Conservation (phyloP, 2,888 invertebrate species). For the Brenthis ino region DNA sequence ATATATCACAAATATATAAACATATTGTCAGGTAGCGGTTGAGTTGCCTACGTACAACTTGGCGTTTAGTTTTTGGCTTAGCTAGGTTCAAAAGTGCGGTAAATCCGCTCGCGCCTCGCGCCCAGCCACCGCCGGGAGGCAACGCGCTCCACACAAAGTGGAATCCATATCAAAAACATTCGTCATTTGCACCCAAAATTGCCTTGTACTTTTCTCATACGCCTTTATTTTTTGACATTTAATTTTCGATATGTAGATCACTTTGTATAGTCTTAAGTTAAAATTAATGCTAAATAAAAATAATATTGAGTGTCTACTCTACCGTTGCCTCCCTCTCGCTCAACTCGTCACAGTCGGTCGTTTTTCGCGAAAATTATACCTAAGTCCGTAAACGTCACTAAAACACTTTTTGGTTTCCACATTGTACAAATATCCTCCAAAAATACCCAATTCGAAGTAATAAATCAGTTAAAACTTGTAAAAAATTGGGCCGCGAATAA, state of each 20-base stretch:
- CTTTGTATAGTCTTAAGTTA: not conserved
- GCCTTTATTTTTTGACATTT: not conserved
- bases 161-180: not conserved
- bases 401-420: constrained; percentile 72
- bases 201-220: not conserved
- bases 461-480: constrained; percentile 36
- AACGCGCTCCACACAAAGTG: not conserved
- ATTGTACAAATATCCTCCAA: constrained; percentile 69
- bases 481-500: constrained; percentile 38
- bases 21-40: constrained; percentile 32
- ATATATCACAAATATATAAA: constrained; percentile 61
- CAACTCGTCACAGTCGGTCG: constrained; percentile 18
- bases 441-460: constrained; percentile 53
- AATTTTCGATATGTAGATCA: not conserved
- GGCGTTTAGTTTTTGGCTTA: constrained; percentile 76
- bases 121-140: not conserved
- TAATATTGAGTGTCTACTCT: no score
- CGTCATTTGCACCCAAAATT: not conserved
- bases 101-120: constrained; percentile 2
- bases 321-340: not conserved
- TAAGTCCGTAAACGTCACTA: constrained; percentile 53
- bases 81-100: constrained; percentile 56
- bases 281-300: no score
- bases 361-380: constrained; percentile 36
- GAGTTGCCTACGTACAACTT: constrained; percentile 50